Evolutionary conservation across 2,113 vertebrate species (phyloP).

Genomic region (Gobius niger): DNA sequence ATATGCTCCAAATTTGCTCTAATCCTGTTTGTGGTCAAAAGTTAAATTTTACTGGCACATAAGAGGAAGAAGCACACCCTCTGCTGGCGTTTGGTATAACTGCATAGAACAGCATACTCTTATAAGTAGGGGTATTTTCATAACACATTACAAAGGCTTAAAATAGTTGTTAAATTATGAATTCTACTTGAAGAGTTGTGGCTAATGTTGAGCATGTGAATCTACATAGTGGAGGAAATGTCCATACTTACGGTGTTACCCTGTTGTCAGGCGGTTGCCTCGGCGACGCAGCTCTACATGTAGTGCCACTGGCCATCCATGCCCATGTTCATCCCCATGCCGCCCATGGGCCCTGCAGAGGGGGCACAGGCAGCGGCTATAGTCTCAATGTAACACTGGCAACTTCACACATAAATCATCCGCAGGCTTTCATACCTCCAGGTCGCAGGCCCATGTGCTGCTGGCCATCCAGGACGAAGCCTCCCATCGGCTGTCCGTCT

Average conservation of each 20-base stretch:
- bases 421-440: conserved; percentile 76
- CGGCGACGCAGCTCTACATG: conserved; percentile 89
- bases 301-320: conserved; percentile 99
- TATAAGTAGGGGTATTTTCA: no score
- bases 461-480: conserved; percentile 96
- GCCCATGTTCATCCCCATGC: conserved; percentile 99
- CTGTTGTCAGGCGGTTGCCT: conserved; percentile 78
- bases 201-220: no score
- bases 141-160: no score
- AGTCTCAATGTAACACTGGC: neutral
- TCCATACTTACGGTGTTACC: conserved; percentile 87
- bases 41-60: no score
- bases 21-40: no score
- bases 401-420: neutral
- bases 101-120: no score
- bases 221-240: neutral
- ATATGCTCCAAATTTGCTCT: no score
- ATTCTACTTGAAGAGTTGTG: no score
- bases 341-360: conserved; percentile 91
- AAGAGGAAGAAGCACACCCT: no score
- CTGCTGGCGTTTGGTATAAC: no score
- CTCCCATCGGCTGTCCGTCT: conserved; percentile 95
- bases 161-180: no score
- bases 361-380: conserved; percentile 34
- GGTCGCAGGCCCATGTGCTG: conserved; percentile 99